phyloP scores from a whole-genome alignment of 2,113 vertebrate genomes.

The Formicarius rufipectus region DNA sequence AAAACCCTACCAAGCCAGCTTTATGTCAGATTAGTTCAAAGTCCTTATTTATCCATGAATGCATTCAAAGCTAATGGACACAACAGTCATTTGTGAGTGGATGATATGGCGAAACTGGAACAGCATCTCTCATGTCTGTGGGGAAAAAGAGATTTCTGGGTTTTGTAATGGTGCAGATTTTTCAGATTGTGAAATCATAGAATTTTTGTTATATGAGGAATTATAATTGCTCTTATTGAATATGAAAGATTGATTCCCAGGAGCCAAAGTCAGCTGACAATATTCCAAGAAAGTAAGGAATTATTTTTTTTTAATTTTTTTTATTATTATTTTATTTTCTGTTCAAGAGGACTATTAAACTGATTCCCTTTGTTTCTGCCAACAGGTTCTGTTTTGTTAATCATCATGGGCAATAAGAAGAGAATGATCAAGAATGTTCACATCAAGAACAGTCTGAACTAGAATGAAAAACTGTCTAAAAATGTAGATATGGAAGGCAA shows the following conservation, averaged over 20 bases:
- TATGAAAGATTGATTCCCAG: not conserved
- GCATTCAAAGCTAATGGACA: not conserved
- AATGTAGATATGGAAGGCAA: not conserved
- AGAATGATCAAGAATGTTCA: not conserved
- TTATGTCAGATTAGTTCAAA: conserved; percentile 45
- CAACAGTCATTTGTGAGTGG: not conserved
- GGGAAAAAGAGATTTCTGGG: not conserved
- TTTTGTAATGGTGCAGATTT: not conserved
- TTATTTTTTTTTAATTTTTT: not conserved
- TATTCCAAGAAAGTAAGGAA: not conserved
- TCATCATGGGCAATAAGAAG: not conserved
- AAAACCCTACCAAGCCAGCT: conserved; percentile 30
- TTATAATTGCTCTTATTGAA: not conserved
- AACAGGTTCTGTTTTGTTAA: not conserved
- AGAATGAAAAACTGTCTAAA: not conserved
- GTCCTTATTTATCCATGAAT: conserved; percentile 21
- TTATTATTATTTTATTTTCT: not conserved
- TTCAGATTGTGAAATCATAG: not conserved
- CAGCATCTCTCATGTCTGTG: not conserved
- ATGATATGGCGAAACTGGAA: not conserved
- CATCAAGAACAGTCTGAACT: not conserved
- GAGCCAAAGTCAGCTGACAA: not conserved
- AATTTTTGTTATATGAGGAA: not conserved
- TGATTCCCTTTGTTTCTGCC: not conserved
- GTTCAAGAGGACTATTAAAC: not conserved